phyloP scores from a whole-genome alignment of 2,888 invertebrate genomes.

The Tenthredo scrophulariae region DNA sequence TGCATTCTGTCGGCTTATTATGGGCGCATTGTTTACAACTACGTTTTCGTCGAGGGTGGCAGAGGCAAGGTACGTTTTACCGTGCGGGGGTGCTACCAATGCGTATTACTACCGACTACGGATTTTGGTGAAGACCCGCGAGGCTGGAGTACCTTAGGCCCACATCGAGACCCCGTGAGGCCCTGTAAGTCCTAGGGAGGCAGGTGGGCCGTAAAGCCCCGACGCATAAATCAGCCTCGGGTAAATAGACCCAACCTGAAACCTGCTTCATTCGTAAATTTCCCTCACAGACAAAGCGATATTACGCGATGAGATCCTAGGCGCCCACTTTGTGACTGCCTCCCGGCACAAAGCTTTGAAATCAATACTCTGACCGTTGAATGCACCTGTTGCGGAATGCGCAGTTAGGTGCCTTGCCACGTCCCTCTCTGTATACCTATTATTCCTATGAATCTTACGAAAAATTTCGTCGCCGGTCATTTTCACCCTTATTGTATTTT shows the following conservation, averaged over 20 bases:
- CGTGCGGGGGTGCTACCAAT: conserved; percentile 23
- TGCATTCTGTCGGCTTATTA: conserved; percentile 45
- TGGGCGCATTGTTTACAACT: conserved; percentile 51
- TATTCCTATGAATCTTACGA: background rate
- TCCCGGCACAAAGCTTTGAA: conserved; percentile 61
- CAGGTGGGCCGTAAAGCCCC: conserved; percentile 53
- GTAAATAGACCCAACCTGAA: conserved; percentile 55
- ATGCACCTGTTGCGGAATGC: conserved; percentile 58
- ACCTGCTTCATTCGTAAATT: conserved; percentile 59
- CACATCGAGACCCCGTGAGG: conserved; percentile 38
- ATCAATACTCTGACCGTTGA: conserved; percentile 59
- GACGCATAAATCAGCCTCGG: conserved; percentile 68
- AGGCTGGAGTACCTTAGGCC: conserved; percentile 25
- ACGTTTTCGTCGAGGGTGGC: conserved; percentile 26
- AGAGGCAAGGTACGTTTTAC: background rate
- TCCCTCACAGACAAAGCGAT: conserved; percentile 58
- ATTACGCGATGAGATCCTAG: conserved; percentile 59
- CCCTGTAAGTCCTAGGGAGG: conserved; percentile 34
- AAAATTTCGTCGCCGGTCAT: background rate
- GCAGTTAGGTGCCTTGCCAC: conserved; percentile 28
- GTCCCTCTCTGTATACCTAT: background rate
- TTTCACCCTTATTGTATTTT: background rate
- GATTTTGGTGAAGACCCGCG: conserved; percentile 2
- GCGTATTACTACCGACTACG: conserved; percentile 26
- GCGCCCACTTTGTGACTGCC: conserved; percentile 59